These are phyloP conservation scores for Fragum sueziense DNA, from an alignment of 2,888 invertebrate genomes.

Conservation along the genomic window DNA sequence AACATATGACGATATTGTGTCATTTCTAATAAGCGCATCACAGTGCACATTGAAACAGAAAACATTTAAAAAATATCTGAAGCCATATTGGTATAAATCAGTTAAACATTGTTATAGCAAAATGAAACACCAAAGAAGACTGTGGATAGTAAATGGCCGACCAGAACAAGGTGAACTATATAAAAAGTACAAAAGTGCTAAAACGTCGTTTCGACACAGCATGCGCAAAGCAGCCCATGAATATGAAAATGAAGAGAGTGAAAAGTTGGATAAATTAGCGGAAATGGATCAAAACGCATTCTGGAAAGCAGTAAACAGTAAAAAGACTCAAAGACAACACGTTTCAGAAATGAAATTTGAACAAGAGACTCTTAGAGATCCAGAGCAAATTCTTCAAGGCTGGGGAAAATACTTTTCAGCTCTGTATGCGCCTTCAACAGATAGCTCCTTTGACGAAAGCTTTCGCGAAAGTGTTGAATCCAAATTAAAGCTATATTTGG, in stretches of 20 bases:
- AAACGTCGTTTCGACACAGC: background rate
- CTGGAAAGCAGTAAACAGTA: slow-evolving; percentile 15
- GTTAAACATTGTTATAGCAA: background rate
- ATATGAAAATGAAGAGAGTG: background rate
- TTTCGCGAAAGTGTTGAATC: background rate
- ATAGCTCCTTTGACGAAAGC: background rate
- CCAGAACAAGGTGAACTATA: background rate
- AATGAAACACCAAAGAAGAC: background rate
- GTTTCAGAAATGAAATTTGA: slow-evolving; percentile 8
- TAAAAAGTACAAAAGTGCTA: background rate
- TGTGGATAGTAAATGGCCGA: background rate
- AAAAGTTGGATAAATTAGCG: background rate
- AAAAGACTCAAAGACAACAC: background rate
- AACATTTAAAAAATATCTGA: background rate
- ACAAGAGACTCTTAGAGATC: background rate
- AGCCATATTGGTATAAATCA: background rate
- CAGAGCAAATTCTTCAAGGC: slow-evolving; percentile 6
- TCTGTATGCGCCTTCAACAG: background rate
- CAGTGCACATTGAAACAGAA: background rate
- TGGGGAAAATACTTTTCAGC: slow-evolving; percentile 1
- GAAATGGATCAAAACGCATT: slow-evolving; percentile 13
- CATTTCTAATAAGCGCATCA: background rate
- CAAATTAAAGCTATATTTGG: background rate
- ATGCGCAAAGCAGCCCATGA: background rate
- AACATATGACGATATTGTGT: background rate